A percentile compares a stretch with the other conserved stretches of the same genome.
These are phyloP conservation scores for Anniella stebbinsi DNA, from an alignment of 2,797 vertebrate species.

Conservation along the genomic window DNA sequence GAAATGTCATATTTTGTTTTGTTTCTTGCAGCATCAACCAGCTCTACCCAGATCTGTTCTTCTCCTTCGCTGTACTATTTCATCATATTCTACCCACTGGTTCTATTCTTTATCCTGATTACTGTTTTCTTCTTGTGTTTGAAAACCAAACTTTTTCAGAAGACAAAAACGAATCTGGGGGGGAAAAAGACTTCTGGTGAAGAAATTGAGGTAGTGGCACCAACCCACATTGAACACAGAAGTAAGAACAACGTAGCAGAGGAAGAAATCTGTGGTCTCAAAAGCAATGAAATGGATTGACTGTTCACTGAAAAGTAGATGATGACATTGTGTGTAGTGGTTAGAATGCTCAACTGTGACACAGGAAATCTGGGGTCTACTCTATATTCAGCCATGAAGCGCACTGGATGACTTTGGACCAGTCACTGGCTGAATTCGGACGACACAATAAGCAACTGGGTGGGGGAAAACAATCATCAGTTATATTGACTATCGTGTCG, in stretches of 20 bases:
- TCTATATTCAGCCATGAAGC: no score
- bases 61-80: conserved; percentile 58
- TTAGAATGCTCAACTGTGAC: no score
- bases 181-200: conserved; percentile 38
- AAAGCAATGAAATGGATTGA: conserved; percentile 21
- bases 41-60: conserved; percentile 73
- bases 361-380: no score
- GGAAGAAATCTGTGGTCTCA: not conserved
- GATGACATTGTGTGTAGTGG: not conserved
- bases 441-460: no score
- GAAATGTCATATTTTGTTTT: not conserved
- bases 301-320: not conserved
- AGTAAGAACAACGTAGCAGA: not conserved
- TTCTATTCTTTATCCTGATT: conserved; percentile 62
- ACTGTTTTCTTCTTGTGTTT: conserved; percentile 37
- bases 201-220: not conserved
- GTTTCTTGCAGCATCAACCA: conserved; percentile 58
- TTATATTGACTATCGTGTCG: no score
- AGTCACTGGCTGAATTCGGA: no score
- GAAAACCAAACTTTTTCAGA: conserved; percentile 43
- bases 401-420: no score
- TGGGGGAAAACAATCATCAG: no score
- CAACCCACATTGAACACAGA: not conserved
- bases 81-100: conserved; percentile 62
- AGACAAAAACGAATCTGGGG: accelerated